Conservation (phyloP, 2,797 vertebrate genomes). For the Ceryle rudis region DNA sequence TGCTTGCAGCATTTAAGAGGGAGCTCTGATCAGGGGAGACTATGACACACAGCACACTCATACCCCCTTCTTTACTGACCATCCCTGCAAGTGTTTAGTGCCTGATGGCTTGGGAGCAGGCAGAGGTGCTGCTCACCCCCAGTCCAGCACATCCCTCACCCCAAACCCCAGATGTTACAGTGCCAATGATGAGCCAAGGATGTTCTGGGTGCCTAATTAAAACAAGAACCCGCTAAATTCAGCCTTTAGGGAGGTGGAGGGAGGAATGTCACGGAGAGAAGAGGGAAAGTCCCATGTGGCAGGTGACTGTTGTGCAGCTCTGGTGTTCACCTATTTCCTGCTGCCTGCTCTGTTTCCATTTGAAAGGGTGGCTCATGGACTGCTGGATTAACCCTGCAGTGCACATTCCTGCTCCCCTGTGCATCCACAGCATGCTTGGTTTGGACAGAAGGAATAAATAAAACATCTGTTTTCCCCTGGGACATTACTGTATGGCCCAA, state of each 20-base stretch:
- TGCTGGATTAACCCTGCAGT: not conserved
- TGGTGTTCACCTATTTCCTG: not conserved
- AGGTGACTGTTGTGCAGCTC: not conserved
- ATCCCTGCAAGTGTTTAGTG: not conserved
- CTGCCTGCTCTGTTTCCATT: not conserved
- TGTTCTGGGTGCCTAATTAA: not conserved
- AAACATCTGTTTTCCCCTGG: rapidly evolving
- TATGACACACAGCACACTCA: not conserved
- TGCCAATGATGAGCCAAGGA: not conserved
- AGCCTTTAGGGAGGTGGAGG: not conserved
- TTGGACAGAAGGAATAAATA: not conserved
- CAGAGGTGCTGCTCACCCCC: not conserved
- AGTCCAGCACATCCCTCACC: not conserved
- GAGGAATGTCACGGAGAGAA: not conserved
- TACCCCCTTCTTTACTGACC: not conserved
- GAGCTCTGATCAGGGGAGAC: not conserved
- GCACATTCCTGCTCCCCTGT: rapidly evolving
- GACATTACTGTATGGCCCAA: not conserved
- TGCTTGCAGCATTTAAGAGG: not conserved
- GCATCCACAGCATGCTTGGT: rapidly evolving
- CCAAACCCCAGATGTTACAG: not conserved
- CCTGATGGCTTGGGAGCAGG: not conserved
- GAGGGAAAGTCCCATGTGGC: not conserved
- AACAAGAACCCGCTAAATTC: not conserved
- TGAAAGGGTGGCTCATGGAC: rapidly evolving